Base-by-base conservation (phyloP, 2,797 vertebrate species). In the Ctenopoma kingsleyae region DNA sequence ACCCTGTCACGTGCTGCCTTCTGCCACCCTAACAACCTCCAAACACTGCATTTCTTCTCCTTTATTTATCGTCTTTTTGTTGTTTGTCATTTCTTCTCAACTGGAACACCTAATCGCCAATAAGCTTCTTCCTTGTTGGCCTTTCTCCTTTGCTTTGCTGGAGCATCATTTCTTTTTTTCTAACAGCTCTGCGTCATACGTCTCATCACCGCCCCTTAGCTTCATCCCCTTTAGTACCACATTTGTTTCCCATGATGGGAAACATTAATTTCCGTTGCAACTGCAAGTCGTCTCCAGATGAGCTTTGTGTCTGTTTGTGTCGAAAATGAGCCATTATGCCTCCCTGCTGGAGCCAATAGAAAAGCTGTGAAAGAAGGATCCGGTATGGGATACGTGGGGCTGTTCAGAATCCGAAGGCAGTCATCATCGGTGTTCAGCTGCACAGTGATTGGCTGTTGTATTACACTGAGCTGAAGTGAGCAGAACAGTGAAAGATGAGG, bases 281-380 rank as follows among this genome's bases (percentile, higher is more conserved):
- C 76, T 71, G 40, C 0, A 48, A 85, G 66, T 67, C 47, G 0
- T 67, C 69, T 67, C 75, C 50, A 46, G 48, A 75, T 71, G 76
- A 67, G 4, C 80, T 85, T 74, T 41, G 52, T 47, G 51, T 61
- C 56, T 71, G 67, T 86, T 80, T 49, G 76, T 74, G 65, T 60
- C 41, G 41, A 68, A 85, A 90, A 89, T 84, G 86, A 89, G 79
- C 66, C 75, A 81, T 91, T 89, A 68, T 84, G 65, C 78, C 30
- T 82, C 86, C 49, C 87, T 16, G 9, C 87, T 82, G 83, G 88
- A 89, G 88, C 78, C 86, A 43, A 82, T 86, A 82, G 88, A 90
- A 74, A 74, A 51, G 54, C 59, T 1, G 36, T 85, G 81, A 88
- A 91, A 71, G 85, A 40, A 53, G 51, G 74, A 82, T 88, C 88